Evolutionary conservation across 2,888 invertebrate genomes (phyloP).

Genomic region (Agonopterix subpropinquella): DNA sequence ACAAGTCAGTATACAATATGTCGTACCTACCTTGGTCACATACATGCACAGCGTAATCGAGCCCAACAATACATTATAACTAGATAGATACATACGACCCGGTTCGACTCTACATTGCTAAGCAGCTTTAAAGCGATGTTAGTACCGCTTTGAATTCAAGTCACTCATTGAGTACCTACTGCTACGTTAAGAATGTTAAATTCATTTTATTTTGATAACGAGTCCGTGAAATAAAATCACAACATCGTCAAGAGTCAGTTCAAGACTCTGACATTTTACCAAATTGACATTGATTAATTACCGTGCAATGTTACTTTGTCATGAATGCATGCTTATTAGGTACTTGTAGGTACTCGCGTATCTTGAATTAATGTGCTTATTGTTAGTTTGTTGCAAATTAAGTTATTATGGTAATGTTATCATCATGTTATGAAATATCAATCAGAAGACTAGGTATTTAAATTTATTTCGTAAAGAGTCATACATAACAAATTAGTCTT

Average conservation of each 20-base stretch:
- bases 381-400: too few relatives aligned
- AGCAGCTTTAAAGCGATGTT: conserved; percentile 34
- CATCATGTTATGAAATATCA: too few relatives aligned
- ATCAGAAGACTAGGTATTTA: too few relatives aligned
- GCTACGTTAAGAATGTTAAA: conserved; percentile 34
- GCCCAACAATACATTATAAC: neutral
- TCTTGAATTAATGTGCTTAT: too few relatives aligned
- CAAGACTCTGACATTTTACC: neutral
- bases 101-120: conserved; percentile 18
- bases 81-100: conserved; percentile 21
- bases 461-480: too few relatives aligned
- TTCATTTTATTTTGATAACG: conserved; percentile 7
- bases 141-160: conserved; percentile 38
- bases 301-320: too few relatives aligned
- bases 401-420: too few relatives aligned
- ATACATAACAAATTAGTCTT: neutral
- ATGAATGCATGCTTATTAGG: too few relatives aligned
- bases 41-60: conserved; percentile 13
- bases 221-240: too few relatives aligned
- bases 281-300: too few relatives aligned
- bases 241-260: neutral
- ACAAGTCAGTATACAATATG: conserved; percentile 31
- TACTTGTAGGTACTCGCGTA: too few relatives aligned
- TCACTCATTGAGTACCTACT: conserved; percentile 24
- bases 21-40: conserved; percentile 17